Percentiles rank a stretch among this genome's conserved stretches.
phyloP scores from a whole-genome alignment of 2,888 invertebrate species.

The Leptinotarsa juncta region DNA sequence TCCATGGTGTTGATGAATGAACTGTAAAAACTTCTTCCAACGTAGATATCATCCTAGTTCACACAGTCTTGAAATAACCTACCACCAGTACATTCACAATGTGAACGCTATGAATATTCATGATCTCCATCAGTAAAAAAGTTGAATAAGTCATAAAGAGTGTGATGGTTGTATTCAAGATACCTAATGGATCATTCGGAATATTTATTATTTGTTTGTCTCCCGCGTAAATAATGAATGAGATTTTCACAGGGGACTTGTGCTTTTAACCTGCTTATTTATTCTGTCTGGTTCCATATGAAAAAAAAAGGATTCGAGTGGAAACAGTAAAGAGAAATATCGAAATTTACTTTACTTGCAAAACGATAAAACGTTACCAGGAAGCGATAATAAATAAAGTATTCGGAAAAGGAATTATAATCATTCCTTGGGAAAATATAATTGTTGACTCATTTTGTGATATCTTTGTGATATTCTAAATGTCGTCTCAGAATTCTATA shows the following conservation, averaged over 20 bases:
- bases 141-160: not conserved
- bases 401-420: too few species aligned
- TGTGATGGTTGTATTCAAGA: constrained; percentile 3
- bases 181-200: not conserved
- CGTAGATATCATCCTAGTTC: constrained; percentile 6
- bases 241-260: constrained; percentile 3
- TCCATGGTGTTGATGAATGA: constrained; percentile 12
- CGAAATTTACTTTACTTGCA: too few species aligned
- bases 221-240: not conserved
- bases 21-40: constrained; percentile 13
- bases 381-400: too few species aligned
- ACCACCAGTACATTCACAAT: not conserved
- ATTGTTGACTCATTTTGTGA: too few species aligned
- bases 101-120: constrained; percentile 13
- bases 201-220: constrained; percentile 1
- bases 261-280: not conserved
- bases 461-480: too few species aligned
- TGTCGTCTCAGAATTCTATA: too few species aligned
- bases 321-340: not conserved
- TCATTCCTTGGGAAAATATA: too few species aligned
- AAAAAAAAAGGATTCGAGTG: not conserved
- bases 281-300: not conserved
- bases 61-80: not conserved
- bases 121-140: constrained; percentile 1
- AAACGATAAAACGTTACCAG: too few species aligned